Evolutionary conservation across 2,797 vertebrate genomes (phyloP), one percentile per base, ranked within the genome.

Genomic region (Galaxias olidus): DNA sequence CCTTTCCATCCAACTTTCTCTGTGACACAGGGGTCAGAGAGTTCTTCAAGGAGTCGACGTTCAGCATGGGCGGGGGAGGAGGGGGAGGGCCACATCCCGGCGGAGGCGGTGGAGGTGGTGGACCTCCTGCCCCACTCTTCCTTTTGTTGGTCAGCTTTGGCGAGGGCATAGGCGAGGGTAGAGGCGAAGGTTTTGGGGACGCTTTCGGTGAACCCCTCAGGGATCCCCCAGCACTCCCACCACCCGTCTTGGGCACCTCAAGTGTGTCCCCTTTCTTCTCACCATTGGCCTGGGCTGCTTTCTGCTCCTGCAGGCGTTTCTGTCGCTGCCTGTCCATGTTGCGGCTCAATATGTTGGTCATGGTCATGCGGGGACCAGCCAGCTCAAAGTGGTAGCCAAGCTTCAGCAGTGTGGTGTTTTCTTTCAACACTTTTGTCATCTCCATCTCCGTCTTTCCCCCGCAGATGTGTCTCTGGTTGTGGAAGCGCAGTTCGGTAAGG

Each of bases 371-470:
- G 1, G 98, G 98, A 0, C 98, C 98, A 0, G 96, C 96, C 66
- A 99, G 80, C 89, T 99, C 98, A 0, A 99, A 99, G 82, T 97
- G 95, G 82, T 99, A 99, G 63, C 98, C 98, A 72, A 99, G 89
- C 80, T 98, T 99, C 64, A 99, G 92, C 57, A 99, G 86, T 0
- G 98, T 95, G 70, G 92, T 94, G 87, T 99, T 99, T 4, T 99
- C 97, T 75, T 95, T 97, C 63, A 99, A 91, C 43, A 99, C 90
- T 75, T 94, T 96, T 61, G 92, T 94, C 62, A 99, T 98, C 90
- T 99, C 98, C 98, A 99, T 99, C 87, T 99, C 98, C 0, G 96
- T 96, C 87, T 98, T 98, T 40, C 98, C 98, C 0, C 98, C 98
- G 0, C 96, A 97, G 84, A 99, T 95, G 89, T 99, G 98, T 1